phyloP scores from a whole-genome alignment of 2,113 vertebrate species.

The Pelusios castaneus region DNA sequence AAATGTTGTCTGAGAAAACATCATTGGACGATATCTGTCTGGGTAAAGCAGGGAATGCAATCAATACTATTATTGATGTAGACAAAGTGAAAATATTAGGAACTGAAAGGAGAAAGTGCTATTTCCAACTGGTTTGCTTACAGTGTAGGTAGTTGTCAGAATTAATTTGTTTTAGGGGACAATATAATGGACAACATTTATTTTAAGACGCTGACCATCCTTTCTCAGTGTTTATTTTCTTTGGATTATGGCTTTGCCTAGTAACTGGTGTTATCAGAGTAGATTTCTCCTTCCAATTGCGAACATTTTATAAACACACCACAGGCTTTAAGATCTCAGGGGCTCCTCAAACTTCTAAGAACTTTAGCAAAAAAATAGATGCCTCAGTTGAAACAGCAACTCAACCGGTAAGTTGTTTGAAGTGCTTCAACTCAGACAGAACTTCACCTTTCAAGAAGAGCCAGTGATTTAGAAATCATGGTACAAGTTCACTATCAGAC shows the following conservation, averaged over 20 bases:
- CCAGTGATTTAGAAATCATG: slow-evolving; percentile 25
- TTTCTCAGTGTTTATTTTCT: slow-evolving; percentile 29
- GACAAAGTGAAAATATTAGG: background rate
- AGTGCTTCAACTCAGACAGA: slow-evolving; percentile 30
- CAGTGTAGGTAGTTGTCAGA: background rate
- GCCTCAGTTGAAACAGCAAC: slow-evolving; percentile 31
- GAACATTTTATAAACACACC: slow-evolving; percentile 39
- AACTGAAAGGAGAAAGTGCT: background rate
- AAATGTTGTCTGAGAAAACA: background rate
- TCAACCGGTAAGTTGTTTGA: slow-evolving; percentile 50
- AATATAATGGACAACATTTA: background rate
- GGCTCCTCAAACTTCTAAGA: slow-evolving; percentile 30
- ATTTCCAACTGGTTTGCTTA: background rate
- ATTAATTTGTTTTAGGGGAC: background rate
- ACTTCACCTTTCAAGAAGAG: slow-evolving; percentile 27
- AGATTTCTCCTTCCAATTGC: slow-evolving; percentile 45
- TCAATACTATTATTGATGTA: background rate
- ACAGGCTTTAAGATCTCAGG: background rate
- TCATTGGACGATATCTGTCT: background rate
- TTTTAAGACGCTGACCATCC: background rate
- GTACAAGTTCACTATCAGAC: background rate
- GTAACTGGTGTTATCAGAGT: slow-evolving; percentile 43
- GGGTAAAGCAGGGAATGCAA: background rate
- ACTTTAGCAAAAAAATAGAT: slow-evolving; percentile 37
- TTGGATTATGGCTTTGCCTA: slow-evolving; percentile 29